Conservation (phyloP, 2,113 vertebrate species). For the Climacteris rufus region DNA sequence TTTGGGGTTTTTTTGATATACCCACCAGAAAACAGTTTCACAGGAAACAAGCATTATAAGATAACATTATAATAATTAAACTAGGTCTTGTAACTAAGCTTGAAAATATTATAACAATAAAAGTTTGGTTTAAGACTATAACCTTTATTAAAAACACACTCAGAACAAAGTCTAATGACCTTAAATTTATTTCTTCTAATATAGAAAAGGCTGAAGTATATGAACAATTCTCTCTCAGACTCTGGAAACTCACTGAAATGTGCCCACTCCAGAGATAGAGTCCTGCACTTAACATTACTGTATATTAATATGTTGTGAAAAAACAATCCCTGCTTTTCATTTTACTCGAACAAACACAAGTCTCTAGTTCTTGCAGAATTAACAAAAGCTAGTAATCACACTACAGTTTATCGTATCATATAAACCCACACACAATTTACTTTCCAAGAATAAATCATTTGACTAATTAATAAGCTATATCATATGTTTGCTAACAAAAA, state of each 20-base stretch:
- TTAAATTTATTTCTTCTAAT: background rate
- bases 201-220: background rate
- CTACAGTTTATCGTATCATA: background rate
- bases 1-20: background rate
- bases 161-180: background rate
- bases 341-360: background rate
- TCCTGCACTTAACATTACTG: background rate
- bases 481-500: background rate
- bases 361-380: background rate
- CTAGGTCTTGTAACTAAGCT: background rate
- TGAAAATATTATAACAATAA: background rate
- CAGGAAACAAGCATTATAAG: background rate
- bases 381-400: background rate
- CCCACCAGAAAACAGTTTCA: background rate
- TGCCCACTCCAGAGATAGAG: background rate
- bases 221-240: background rate
- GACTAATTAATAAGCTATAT: background rate
- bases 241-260: background rate
- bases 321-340: background rate
- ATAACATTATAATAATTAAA: background rate
- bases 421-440: fast-evolving
- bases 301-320: background rate
- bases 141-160: background rate
- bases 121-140: background rate
- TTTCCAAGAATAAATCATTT: background rate